A percentile compares a stretch with the other conserved stretches of the same genome.
phyloP scores from a whole-genome alignment of 2,113 vertebrate genomes.

The Ochotona princeps region DNA sequence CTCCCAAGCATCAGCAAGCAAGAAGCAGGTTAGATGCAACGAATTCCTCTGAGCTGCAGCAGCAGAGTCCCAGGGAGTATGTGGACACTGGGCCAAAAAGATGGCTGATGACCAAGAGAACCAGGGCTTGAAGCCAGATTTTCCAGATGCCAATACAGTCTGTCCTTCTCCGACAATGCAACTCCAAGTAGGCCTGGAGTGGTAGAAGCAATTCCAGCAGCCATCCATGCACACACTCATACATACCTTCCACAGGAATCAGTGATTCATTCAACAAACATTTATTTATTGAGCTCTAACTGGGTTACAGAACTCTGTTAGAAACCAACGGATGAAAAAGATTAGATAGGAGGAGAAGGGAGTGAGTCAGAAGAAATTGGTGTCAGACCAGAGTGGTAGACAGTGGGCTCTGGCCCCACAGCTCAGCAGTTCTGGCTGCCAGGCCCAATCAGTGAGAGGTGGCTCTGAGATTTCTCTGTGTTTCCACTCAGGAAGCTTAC shows the following conservation, averaged over 20 bases:
- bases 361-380: slow-evolving; percentile 68
- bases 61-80: background rate
- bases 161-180: background rate
- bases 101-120: background rate
- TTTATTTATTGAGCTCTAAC: slow-evolving; percentile 72
- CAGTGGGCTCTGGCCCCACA: background rate
- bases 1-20: background rate
- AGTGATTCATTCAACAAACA: slow-evolving; percentile 80
- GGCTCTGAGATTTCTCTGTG: background rate
- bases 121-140: background rate
- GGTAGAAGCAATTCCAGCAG: slow-evolving; percentile 21
- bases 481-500: background rate
- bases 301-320: slow-evolving; percentile 45
- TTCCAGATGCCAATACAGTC: background rate
- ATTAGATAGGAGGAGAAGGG: slow-evolving; percentile 71
- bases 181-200: background rate
- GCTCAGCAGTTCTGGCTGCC: background rate
- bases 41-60: background rate
- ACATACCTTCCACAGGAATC: background rate
- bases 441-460: background rate
- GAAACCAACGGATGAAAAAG: slow-evolving; percentile 50
- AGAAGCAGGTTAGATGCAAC: background rate
- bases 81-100: background rate
- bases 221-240: background rate
- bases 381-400: background rate